A percentile compares a stretch with the other conserved stretches of the same genome.
These are phyloP conservation scores for Adela reaumurella DNA, from an alignment of 2,888 invertebrate species.

Conservation along the genomic window DNA sequence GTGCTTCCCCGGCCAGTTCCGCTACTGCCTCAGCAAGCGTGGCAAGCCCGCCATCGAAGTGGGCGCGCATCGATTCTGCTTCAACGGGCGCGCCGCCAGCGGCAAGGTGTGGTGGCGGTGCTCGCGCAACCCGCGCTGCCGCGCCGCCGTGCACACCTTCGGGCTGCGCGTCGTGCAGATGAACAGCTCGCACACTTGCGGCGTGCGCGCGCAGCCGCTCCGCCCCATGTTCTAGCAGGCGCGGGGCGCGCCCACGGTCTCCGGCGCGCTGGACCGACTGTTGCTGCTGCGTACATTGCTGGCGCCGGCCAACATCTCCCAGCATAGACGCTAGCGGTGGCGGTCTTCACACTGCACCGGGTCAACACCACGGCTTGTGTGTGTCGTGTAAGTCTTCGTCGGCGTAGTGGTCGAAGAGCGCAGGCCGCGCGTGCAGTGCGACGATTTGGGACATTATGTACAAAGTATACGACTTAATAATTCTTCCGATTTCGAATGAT, in stretches of 20 bases:
- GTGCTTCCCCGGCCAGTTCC: slow-evolving; percentile 47
- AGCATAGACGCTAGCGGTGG: not conserved
- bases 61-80: slow-evolving; percentile 48
- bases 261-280: not conserved
- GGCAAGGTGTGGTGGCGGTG: slow-evolving; percentile 53
- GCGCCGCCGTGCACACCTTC: slow-evolving; percentile 48
- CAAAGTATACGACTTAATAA: not conserved
- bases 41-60: slow-evolving; percentile 50
- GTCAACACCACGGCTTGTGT: no score
- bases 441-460: not conserved
- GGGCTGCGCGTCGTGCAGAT: slow-evolving; percentile 47
- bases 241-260: not conserved
- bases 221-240: slow-evolving; percentile 38
- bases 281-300: not conserved
- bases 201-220: slow-evolving; percentile 45
- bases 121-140: slow-evolving; percentile 45
- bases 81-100: slow-evolving; percentile 47
- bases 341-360: no score
- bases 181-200: slow-evolving; percentile 50
- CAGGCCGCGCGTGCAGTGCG: no score
- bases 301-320: not conserved
- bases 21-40: slow-evolving; percentile 47
- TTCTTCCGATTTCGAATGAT: not conserved
- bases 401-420: no score
- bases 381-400: no score